A percentile compares a stretch with the other conserved stretches of the same genome.
phyloP scores from a whole-genome alignment of 2,113 vertebrate species.

The Murina feae region DNA sequence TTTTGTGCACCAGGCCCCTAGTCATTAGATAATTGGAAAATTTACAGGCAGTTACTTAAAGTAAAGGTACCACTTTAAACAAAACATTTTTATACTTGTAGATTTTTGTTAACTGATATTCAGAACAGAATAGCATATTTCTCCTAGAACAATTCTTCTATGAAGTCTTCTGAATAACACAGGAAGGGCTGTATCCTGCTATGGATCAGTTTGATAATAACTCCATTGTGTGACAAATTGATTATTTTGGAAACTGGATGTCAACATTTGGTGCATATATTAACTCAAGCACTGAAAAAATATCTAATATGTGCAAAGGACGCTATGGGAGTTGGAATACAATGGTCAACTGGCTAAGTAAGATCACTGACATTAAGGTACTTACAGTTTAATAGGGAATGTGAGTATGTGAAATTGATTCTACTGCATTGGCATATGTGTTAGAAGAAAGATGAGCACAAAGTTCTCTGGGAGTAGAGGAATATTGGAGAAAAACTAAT shows the following conservation, averaged over 20 bases:
- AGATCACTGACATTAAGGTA: not conserved
- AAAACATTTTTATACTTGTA: not conserved
- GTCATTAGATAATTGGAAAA: not conserved
- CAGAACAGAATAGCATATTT: not conserved
- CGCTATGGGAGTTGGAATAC: not conserved
- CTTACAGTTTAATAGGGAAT: not conserved
- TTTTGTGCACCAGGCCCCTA: no score
- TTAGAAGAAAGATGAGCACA: not conserved
- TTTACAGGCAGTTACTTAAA: not conserved
- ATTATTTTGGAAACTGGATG: not conserved
- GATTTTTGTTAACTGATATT: not conserved
- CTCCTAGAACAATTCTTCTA: not conserved
- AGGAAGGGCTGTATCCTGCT: not conserved
- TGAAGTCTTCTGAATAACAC: not conserved
- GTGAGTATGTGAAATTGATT: not conserved
- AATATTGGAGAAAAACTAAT: not conserved
- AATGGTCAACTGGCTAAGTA: not conserved
- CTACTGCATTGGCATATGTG: not conserved
- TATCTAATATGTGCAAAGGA: not conserved
- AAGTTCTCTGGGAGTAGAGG: not conserved
- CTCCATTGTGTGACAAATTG: not conserved
- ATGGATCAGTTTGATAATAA: conserved; percentile 13
- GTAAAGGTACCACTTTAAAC: not conserved
- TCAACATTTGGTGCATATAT: not conserved
- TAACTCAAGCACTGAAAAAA: not conserved